A percentile compares a stretch with the other conserved stretches of the same genome.
Conservation (phyloP, 2,113 vertebrate genomes). For the Phylloscopus trochilus region DNA sequence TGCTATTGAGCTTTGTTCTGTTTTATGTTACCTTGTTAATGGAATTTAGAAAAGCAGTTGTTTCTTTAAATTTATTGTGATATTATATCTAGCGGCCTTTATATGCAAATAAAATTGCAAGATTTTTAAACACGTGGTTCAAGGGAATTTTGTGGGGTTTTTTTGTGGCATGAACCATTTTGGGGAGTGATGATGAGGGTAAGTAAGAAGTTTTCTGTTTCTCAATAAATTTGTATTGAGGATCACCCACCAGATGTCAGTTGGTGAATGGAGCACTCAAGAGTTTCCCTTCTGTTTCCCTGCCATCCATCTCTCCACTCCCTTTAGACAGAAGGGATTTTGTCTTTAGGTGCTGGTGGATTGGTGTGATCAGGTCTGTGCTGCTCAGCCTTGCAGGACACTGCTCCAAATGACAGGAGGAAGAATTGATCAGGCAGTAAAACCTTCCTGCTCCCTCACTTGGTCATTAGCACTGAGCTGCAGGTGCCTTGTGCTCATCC, state of each 20-base stretch:
- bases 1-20: constrained; percentile 85
- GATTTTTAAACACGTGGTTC: constrained; percentile 86
- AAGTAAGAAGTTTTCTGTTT: constrained; percentile 30
- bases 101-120: constrained; percentile 99
- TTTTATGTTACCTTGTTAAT: constrained; percentile 90
- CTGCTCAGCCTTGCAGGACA: background rate
- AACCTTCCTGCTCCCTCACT: background rate
- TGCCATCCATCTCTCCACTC: background rate
- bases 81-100: constrained; percentile 99
- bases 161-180: background rate
- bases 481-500: background rate
- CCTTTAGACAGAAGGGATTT: background rate
- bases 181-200: background rate
- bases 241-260: background rate
- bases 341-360: background rate
- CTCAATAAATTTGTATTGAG: constrained; percentile 25
- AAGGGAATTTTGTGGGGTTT: background rate
- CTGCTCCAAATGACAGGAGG: fast-evolving
- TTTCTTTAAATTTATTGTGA: constrained; percentile 98
- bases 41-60: constrained; percentile 88
- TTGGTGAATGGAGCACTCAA: background rate
- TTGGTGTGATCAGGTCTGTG: background rate
- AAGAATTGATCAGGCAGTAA: background rate
- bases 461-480: background rate
- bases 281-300: background rate